A percentile compares a stretch with the other conserved stretches of the same genome.
phyloP scores from a whole-genome alignment of 2,797 vertebrate genomes.

The Gymnodraco acuticeps region DNA sequence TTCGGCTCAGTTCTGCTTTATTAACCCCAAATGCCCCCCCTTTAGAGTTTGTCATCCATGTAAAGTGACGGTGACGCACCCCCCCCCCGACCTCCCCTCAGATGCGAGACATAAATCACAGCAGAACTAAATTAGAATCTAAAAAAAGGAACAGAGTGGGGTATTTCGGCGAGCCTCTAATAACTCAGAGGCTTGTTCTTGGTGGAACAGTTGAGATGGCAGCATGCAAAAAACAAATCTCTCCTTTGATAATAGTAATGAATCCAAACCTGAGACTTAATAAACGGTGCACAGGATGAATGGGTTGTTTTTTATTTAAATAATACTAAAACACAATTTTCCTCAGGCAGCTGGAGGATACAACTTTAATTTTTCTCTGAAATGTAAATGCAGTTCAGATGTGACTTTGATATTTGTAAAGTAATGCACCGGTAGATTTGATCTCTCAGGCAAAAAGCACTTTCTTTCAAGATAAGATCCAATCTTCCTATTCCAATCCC shows the following conservation, averaged over 20 bases:
- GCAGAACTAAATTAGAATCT: constrained; percentile 81
- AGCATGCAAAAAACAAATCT: constrained; percentile 40
- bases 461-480: too few relatives aligned
- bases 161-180: constrained; percentile 72
- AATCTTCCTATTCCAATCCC: too few relatives aligned
- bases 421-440: neutral
- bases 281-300: constrained; percentile 16
- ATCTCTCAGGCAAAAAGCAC: too few relatives aligned
- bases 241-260: constrained; percentile 40
- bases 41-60: constrained; percentile 70
- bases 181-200: constrained; percentile 69
- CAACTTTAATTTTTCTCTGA: too few relatives aligned
- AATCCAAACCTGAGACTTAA: constrained; percentile 3
- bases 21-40: constrained; percentile 54
- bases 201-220: constrained; percentile 69
- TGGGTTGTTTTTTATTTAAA: neutral
- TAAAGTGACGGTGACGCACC: constrained; percentile 74
- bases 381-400: neutral
- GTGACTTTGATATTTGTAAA: neutral
- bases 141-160: constrained; percentile 77
- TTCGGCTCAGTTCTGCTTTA: constrained; percentile 73
- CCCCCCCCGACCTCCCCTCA: constrained; percentile 51
- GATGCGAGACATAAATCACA: constrained; percentile 81
- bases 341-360: neutral
- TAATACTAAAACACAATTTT: neutral